Percentiles rank a stretch among this genome's conserved stretches.
Conservation (phyloP, 64 coral and sea anemone genomes). For the Hydrozoanthus tunicans region DNA sequence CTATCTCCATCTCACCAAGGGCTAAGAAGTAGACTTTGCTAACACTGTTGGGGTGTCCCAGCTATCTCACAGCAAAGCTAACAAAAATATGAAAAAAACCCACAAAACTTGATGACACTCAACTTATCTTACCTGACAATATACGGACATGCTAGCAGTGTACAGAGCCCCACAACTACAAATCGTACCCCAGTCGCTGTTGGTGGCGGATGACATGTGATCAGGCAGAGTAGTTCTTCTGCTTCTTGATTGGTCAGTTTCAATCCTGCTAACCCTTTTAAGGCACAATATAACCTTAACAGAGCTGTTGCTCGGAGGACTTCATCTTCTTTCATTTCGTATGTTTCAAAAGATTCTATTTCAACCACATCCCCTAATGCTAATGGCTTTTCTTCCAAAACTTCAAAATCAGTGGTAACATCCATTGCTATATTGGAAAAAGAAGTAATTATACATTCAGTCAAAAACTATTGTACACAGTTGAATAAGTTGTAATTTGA, state of each 20-base stretch:
- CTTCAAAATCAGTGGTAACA: slow-evolving; percentile 91
- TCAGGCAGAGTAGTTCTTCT: slow-evolving; percentile 79
- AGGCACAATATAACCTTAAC: slow-evolving; percentile 80
- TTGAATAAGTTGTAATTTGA: not conserved
- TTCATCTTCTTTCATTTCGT: slow-evolving; percentile 78
- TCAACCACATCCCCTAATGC: not conserved
- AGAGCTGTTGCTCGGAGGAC: slow-evolving; percentile 79
- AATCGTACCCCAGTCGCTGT: slow-evolving; percentile 89
- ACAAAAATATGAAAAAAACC: too few relatives aligned
- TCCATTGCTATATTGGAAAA: slow-evolving; percentile 73
- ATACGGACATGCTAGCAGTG: slow-evolving; percentile 73
- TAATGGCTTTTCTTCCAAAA: slow-evolving; percentile 69
- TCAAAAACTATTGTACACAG: not conserved
- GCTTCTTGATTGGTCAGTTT: slow-evolving; percentile 82
- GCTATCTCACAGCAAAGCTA: too few relatives aligned
- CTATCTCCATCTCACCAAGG: too few relatives aligned
- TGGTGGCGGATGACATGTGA: slow-evolving; percentile 86
- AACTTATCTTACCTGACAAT: slow-evolving; percentile 45
- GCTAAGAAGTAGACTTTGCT: too few relatives aligned
- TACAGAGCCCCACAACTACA: slow-evolving; percentile 85
- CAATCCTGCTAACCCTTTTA: slow-evolving; percentile 89
- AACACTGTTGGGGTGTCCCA: too few relatives aligned
- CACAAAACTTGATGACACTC: too few relatives aligned
- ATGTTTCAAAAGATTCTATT: slow-evolving; percentile 59
- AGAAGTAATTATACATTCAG: not conserved